Evolutionary conservation across 92 coral and sea anemone species (phyloP).

Genomic region (Epizoanthus stellaris): DNA sequence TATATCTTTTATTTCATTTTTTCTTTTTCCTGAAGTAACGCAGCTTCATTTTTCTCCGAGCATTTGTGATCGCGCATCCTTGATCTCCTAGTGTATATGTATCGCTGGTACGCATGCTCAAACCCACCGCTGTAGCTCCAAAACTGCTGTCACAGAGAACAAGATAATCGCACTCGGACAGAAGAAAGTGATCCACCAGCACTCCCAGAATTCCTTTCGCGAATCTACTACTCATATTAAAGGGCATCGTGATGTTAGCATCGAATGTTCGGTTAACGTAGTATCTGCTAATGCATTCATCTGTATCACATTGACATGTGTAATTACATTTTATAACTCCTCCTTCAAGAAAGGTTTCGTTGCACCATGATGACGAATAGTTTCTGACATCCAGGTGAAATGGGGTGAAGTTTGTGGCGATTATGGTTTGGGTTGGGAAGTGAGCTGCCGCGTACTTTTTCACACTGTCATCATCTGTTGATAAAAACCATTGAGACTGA

Average conservation of each 20-base stretch:
- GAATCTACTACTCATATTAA: constrained; percentile 53
- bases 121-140: constrained; percentile 87
- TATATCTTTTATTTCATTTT: neutral
- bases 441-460: constrained; percentile 62
- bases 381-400: constrained; percentile 76
- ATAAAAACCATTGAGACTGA: constrained; percentile 77
- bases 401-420: constrained; percentile 76
- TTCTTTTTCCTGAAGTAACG: constrained; percentile 52
- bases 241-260: constrained; percentile 27
- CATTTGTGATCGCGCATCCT: constrained; percentile 57
- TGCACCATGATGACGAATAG: constrained; percentile 36
- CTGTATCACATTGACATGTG: constrained; percentile 57
- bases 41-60: constrained; percentile 49
- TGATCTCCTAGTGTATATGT: constrained; percentile 76
- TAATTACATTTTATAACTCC: constrained; percentile 70
- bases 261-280: constrained; percentile 71
- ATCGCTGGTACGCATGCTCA: constrained; percentile 78
- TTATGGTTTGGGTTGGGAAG: constrained; percentile 66
- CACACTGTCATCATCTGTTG: constrained; percentile 76
- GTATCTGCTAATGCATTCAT: constrained; percentile 54
- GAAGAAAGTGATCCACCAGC: constrained; percentile 85
- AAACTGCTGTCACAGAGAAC: constrained; percentile 93
- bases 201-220: constrained; percentile 80
- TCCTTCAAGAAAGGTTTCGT: constrained; percentile 63
- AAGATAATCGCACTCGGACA: constrained; percentile 86